Evolutionary conservation across 2,113 vertebrate genomes (phyloP), one percentile per base, ranked within the genome.

Genomic region (Nothobranchius kuhntae): DNA sequence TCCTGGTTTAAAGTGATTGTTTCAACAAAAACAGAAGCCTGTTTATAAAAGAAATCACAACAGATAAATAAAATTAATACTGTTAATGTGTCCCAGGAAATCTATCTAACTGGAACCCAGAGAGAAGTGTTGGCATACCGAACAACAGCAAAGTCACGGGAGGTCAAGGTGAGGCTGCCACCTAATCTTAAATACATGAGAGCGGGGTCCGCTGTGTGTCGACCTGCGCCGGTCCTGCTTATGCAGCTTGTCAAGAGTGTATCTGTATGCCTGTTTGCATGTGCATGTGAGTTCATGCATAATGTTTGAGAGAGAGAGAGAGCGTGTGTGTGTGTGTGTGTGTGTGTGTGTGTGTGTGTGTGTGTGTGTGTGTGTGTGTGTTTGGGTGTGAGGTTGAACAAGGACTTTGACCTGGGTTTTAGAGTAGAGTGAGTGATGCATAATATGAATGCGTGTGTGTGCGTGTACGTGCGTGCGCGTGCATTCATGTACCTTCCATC

Each of bases 111-210:
- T 55, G 63, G 52, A 60, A 47, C n/a, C 63, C 52, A 6, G 61
- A 51, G 65, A 44, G 64, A 70, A 35, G 13, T 1, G 9, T 47
- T 12, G 60, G 77, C 81, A 83, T 80, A 55, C 78, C 65, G 71
- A 83, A 30, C 53, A 46, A 70, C 64, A 35, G 65, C 0, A 11
- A 63, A 53, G 86, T 82, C 78, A 60, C 53, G 0, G 50, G 24
- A 69, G 86, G 81, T 86, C 80, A 89, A 89, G 86, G 88, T 86
- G 78, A 83, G 62, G 66, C 71, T 47, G 77, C 36, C 75, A 47
- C 63, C 80, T 77, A 57, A 81, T 89, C 68, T 84, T 81, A 84
- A 83, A 87, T 88, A 91, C 89, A 84, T 72, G 80, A 61, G 78
- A 70, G 68, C 17, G 65, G 14, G 69, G 77, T 76, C 66, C 62